These are phyloP conservation scores for Rynchops niger DNA, from an alignment of 2,113 vertebrate genomes.

Conservation along the genomic window DNA sequence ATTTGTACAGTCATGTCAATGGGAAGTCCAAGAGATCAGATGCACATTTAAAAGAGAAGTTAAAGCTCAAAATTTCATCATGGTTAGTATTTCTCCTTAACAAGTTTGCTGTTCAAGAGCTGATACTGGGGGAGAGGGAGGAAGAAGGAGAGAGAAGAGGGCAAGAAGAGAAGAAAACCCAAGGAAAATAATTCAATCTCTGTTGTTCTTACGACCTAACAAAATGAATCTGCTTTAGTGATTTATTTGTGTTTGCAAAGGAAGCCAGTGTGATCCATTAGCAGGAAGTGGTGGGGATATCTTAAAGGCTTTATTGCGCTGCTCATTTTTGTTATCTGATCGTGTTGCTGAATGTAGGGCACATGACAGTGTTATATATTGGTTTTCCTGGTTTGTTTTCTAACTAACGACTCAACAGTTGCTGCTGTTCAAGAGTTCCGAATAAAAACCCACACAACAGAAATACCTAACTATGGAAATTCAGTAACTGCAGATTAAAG, in stretches of 20 bases:
- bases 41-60: neutral
- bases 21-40: neutral
- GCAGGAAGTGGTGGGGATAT: constrained; percentile 74
- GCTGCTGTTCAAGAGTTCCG: neutral
- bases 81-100: neutral
- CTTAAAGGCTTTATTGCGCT: constrained; percentile 38
- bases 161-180: neutral
- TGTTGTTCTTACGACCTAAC: neutral
- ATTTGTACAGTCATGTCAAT: neutral
- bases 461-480: neutral
- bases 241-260: constrained; percentile 61
- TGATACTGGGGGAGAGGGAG: neutral
- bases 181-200: neutral
- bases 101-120: neutral
- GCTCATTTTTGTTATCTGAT: constrained; percentile 75
- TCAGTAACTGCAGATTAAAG: neutral
- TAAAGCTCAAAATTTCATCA: neutral
- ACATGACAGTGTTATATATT: constrained; percentile 45
- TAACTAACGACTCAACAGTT: constrained; percentile 44
- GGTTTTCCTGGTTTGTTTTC: constrained; percentile 63
- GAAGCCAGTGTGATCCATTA: constrained; percentile 33
- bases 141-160: neutral
- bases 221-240: constrained; percentile 19
- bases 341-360: constrained; percentile 59
- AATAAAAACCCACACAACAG: constrained; percentile 4